These are phyloP conservation scores for Anniella stebbinsi DNA, from an alignment of 2,797 vertebrate genomes.

Conservation along the genomic window DNA sequence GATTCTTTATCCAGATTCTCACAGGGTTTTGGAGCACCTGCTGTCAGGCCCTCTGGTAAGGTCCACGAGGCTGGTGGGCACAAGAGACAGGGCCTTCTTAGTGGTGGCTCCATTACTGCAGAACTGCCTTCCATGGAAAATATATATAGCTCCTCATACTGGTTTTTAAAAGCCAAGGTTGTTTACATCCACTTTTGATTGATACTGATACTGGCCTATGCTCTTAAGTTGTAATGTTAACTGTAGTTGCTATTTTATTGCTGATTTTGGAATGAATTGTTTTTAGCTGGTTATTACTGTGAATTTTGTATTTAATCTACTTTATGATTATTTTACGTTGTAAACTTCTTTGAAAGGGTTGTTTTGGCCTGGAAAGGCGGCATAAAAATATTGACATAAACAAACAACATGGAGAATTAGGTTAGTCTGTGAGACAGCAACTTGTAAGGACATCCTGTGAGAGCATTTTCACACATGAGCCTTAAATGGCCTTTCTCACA, in stretches of 20 bases:
- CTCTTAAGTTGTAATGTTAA: not conserved
- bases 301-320: not conserved
- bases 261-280: not conserved
- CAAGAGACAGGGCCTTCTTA: not conserved
- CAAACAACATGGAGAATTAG: not conserved
- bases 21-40: not conserved
- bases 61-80: not conserved
- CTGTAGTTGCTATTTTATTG: not conserved
- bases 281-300: not conserved
- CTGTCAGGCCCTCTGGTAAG: too few relatives aligned
- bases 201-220: not conserved
- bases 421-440: not conserved
- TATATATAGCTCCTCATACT: not conserved
- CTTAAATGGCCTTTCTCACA: not conserved
- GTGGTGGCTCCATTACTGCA: not conserved
- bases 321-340: not conserved
- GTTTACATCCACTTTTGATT: not conserved
- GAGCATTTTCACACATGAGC: not conserved
- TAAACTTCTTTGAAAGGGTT: not conserved
- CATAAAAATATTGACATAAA: not conserved
- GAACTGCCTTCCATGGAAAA: not conserved
- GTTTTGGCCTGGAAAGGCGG: not conserved
- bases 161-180: not conserved
- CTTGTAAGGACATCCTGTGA: not conserved
- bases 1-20: not conserved